Evolutionary conservation across 1,140 invertebrate species (phyloP).

Genomic region (Eufriesea mexicana): DNA sequence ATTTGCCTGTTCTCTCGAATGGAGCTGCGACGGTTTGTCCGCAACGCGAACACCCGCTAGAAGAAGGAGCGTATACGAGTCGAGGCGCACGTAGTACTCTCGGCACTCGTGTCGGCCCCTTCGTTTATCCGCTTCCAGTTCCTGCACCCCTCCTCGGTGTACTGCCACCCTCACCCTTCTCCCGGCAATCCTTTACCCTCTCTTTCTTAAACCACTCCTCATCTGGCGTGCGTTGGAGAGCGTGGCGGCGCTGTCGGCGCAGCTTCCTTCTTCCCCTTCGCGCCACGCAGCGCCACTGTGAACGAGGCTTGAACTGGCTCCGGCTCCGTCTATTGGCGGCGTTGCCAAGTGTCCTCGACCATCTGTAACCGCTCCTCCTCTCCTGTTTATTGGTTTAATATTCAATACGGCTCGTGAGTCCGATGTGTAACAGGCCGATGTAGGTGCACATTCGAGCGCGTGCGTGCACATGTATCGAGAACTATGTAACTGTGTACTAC

Average conservation of each 20-base stretch:
- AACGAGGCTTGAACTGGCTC: slow-evolving; percentile 66
- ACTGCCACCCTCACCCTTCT: slow-evolving; percentile 42
- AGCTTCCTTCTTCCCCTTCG: slow-evolving; percentile 60
- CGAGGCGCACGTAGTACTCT: slow-evolving; percentile 62
- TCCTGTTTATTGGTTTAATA: slow-evolving; percentile 74
- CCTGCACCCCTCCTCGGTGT: slow-evolving; percentile 56
- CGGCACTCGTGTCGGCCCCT: slow-evolving; percentile 62
- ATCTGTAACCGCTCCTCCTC: slow-evolving; percentile 69
- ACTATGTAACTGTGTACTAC: slow-evolving; percentile 42
- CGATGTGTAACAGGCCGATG: slow-evolving; percentile 64
- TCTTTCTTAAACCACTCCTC: slow-evolving; percentile 63
- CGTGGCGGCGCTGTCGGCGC: slow-evolving; percentile 55
- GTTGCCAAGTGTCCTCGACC: slow-evolving; percentile 73
- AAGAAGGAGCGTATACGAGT: slow-evolving; percentile 33
- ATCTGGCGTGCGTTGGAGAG: slow-evolving; percentile 52
- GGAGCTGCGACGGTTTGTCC: background rate
- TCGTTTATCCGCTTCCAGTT: slow-evolving; percentile 60
- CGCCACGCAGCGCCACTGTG: slow-evolving; percentile 59
- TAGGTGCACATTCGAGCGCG: slow-evolving; percentile 53
- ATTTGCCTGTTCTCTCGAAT: slow-evolving; percentile 2
- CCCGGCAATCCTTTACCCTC: slow-evolving; percentile 33
- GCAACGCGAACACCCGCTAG: slow-evolving; percentile 56
- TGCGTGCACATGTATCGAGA: slow-evolving; percentile 52
- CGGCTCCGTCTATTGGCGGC: slow-evolving; percentile 64
- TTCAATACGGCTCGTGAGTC: slow-evolving; percentile 70